Base-by-base conservation (phyloP, 2,797 vertebrate genomes). In the Enteromius unitaeniatus region DNA sequence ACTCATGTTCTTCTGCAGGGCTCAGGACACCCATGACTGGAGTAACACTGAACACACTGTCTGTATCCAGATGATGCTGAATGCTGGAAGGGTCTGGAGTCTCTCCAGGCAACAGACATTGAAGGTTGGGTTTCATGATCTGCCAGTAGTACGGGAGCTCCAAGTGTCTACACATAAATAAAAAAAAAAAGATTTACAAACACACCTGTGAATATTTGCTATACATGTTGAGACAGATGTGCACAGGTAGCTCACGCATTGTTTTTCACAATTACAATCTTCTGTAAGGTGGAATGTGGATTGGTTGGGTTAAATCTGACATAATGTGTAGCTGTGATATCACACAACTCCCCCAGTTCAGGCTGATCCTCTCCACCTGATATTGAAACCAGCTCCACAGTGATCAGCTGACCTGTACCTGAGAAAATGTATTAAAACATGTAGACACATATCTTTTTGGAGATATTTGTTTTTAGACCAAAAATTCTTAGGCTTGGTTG, bases 101-200 rank as follows among this genome's bases (percentile, higher is more conserved):
- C 88, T 95, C 93, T 82, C 91, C 93, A 0, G 94, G 92, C 79
- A 93, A 87, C 15, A 93, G 82, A 11, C 90, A 87, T 81, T 89
- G 89, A 87, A 96, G 86, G 88, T 96, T 96, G 87, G 97, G 97
- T 83, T 95, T 95, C 93, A 94, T 89, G 87, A 96, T 93, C 92
- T 95, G 94, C 97, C 98, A 99, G 89, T 93, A 93, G 91, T 97
- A 99, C 11, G 95, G 93, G 90, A 99, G 93, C 86, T 96, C 96
- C 91, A 98, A 51, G 0, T 96, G 94, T 70, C 98, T 99, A 88
- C 15, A 60, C 5, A 45, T 42, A 51, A 51, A 37, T 15, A 23
- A 6, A 31, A 21, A 60, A 21, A 60, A 34, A 37, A 69, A 47
- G 0, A 70, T 69, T 28, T 21, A 80, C 15, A 60, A 60, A n/a